phyloP scores from a whole-genome alignment of 2,113 vertebrate species.

The Osmerus eperlanus region DNA sequence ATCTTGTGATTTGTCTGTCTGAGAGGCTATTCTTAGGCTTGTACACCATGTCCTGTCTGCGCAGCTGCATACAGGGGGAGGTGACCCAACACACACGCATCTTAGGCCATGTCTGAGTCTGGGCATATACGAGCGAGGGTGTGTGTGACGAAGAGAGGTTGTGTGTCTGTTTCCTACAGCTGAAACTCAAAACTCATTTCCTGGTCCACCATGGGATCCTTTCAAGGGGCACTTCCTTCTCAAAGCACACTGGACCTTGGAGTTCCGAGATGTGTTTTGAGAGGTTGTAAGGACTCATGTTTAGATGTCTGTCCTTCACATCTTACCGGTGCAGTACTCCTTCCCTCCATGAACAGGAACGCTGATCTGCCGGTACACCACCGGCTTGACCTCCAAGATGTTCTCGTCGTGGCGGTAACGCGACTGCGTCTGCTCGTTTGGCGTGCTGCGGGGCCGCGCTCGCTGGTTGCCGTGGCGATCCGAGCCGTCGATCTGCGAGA shows the following conservation, averaged over 20 bases:
- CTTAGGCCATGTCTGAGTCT: no score
- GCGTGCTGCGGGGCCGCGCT: conserved; percentile 81
- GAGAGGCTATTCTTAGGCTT: conserved; percentile 31
- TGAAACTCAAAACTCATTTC: no score
- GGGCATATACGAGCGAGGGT: no score
- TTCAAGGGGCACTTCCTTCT: no score
- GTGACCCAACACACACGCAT: neutral
- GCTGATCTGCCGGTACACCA: conserved; percentile 90
- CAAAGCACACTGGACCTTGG: no score
- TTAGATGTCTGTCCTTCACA: neutral
- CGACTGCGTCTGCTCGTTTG: conserved; percentile 79
- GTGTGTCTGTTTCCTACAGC: no score
- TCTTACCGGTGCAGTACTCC: conserved; percentile 93
- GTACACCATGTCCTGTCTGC: conserved; percentile 6
- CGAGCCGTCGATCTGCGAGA: conserved; percentile 89
- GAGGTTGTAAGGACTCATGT: neutral
- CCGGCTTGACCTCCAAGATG: conserved; percentile 88
- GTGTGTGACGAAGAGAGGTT: no score
- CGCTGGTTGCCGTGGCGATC: conserved; percentile 70
- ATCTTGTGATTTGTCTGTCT: conserved; percentile 15
- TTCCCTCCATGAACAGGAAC: conserved; percentile 83
- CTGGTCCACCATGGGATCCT: no score
- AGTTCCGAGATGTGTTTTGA: no score
- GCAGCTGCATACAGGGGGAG: neutral
- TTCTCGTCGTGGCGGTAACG: conserved; percentile 95